phyloP scores from a whole-genome alignment of 2,888 invertebrate species.

The Tribolium freemani region DNA sequence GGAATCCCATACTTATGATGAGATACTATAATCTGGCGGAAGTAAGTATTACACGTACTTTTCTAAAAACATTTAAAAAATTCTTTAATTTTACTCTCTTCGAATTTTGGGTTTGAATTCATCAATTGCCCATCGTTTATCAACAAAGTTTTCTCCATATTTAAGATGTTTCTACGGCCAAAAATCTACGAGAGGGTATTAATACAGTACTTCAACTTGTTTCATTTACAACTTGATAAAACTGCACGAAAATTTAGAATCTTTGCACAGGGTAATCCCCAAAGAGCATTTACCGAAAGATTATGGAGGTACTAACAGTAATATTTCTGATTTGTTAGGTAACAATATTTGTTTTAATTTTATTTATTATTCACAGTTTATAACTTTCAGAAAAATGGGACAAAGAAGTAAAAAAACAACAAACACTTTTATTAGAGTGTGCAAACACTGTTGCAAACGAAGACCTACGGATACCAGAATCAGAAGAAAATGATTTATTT shows the following conservation, averaged over 20 bases:
- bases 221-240: neutral
- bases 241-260: conserved; percentile 4
- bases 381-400: conserved; percentile 10
- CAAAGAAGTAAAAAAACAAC: neutral
- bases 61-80: neutral
- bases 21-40: neutral
- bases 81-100: neutral
- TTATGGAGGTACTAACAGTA: conserved; percentile 5
- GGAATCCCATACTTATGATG: neutral
- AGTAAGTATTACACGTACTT: neutral
- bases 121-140: neutral
- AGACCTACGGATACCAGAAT: neutral
- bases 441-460: neutral
- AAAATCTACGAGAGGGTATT: conserved; percentile 1
- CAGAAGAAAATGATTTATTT: neutral
- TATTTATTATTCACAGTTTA: too few species aligned
- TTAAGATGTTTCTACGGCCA: neutral
- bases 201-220: neutral
- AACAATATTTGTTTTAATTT: neutral
- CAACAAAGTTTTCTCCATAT: neutral
- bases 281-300: conserved; percentile 8
- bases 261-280: conserved; percentile 1
- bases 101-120: neutral
- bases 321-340: neutral
- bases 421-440: neutral